Percentiles rank a stretch among this genome's conserved stretches.
Conservation (phyloP, 1,140 invertebrate species). For the Subanguina moxae region DNA sequence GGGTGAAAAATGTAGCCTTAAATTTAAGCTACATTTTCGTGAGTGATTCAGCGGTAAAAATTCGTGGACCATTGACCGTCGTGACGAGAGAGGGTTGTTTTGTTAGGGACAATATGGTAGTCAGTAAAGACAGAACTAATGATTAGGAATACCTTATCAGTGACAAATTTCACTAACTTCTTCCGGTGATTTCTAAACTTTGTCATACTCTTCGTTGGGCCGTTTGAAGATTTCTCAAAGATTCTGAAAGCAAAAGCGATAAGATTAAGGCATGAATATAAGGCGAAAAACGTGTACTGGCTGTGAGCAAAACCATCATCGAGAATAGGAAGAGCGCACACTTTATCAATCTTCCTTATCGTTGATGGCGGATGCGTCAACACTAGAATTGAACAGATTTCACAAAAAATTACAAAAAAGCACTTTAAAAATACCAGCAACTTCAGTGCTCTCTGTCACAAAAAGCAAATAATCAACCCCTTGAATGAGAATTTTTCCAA, state of each 20-base stretch:
- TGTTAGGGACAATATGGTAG: too few relatives aligned
- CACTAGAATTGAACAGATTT: background rate
- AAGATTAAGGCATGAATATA: too few relatives aligned
- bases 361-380: background rate
- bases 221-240: constrained; percentile 27
- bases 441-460: background rate
- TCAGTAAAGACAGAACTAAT: too few relatives aligned
- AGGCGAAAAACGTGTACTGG: too few relatives aligned
- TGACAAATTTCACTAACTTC: constrained; percentile 42
- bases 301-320: constrained; percentile 28
- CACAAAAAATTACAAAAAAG: background rate
- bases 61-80: too few relatives aligned
- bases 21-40: too few relatives aligned
- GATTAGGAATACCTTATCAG: constrained; percentile 37
- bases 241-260: background rate
- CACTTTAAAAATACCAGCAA: constrained; percentile 8
- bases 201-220: constrained; percentile 32
- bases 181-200: constrained; percentile 42
- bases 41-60: too few relatives aligned
- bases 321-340: constrained; percentile 41
- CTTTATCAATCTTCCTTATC: constrained; percentile 35
- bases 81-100: too few relatives aligned
- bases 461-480: constrained; percentile 4
- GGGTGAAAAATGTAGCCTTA: too few relatives aligned
- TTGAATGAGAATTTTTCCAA: constrained; percentile 18